Base-by-base conservation (phyloP, 2,113 vertebrate species). In the Syrmaticus mikado region DNA sequence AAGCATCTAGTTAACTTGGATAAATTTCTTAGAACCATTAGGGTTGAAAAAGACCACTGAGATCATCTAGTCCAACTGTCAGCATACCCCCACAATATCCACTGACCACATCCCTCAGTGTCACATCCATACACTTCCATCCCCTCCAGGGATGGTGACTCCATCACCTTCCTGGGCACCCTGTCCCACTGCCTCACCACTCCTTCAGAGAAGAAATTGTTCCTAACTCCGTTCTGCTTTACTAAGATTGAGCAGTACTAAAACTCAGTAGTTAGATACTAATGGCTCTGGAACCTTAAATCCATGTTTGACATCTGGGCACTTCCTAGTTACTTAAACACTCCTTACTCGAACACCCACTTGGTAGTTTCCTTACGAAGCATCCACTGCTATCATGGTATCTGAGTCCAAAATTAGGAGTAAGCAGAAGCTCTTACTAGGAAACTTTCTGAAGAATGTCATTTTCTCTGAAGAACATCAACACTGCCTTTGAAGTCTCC, bases 361-460 rank as follows among this genome's bases (percentile, higher is more conserved):
- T 94, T 82, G 78, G 78, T 74, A 73, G 41, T 92, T 91, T 27
- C 82, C 50, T 94, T 82, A 68, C 11, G 79, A 76, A 82, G 58
- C 32, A 36, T 62, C 88, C 32, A 8, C 52, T 86, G 8, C 79
- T 87, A 73, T 53, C 43, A 73, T 61, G 64, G 22, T 3, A 11
- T 85, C 81, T 76, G 48, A 82, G 50, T 89, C 82, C 67, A 87
- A 73, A 45, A 48, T 45, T n/a, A 50, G 45, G 74, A 62, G 53
- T 87, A 66, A 22, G n/a, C 76, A 91, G 75, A 86, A 82, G 28
- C 61, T 89, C 53, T 73, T 30, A 87, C 64, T 50, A 82, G 82
- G 75, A 36, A 87, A 32, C 72, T 95, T 45, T 87, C 14, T 68
- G 58, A 89, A 85, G 78, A 92, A 40, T n/a, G 48, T 73, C 13